A percentile compares a stretch with the other conserved stretches of the same genome.
Conservation (phyloP, 2,113 vertebrate genomes). For the Mastomys natalensis region DNA sequence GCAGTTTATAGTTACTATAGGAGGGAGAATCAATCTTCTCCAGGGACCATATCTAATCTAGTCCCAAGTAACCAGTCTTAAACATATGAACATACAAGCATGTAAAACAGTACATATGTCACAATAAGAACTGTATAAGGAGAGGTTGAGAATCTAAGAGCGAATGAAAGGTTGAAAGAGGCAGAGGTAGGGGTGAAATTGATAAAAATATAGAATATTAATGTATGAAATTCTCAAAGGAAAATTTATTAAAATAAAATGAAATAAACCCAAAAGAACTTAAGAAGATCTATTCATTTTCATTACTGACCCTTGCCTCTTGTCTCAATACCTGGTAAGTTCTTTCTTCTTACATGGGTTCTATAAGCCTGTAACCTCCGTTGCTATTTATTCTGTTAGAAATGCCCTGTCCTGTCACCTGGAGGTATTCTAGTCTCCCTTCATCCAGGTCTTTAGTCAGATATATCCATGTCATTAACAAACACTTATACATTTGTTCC, state of each 20-base stretch:
- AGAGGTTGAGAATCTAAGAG: not conserved
- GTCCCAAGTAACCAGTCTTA: not conserved
- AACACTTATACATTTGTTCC: not conserved
- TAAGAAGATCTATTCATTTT: rapidly evolving
- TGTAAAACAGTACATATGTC: not conserved
- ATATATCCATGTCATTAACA: not conserved
- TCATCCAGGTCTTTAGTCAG: not conserved
- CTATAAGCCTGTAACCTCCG: not conserved
- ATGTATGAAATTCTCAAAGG: not conserved
- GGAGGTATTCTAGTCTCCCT: not conserved
- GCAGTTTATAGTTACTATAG: not conserved
- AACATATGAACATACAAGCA: not conserved
- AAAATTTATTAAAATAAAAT: not conserved
- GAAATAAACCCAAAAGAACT: not conserved
- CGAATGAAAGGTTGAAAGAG: rapidly evolving
- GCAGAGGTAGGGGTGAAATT: not conserved
- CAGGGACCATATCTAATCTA: too few relatives aligned
- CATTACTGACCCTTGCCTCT: rapidly evolving
- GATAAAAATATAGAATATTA: not conserved
- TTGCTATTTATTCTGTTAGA: not conserved
- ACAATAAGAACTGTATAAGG: not conserved
- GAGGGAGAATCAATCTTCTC: not conserved
- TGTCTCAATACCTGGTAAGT: not conserved
- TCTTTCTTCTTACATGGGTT: not conserved
- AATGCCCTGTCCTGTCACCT: not conserved